Base-by-base conservation (phyloP, 23 tunicate species). In the Aplidium turbinatum region DNA sequence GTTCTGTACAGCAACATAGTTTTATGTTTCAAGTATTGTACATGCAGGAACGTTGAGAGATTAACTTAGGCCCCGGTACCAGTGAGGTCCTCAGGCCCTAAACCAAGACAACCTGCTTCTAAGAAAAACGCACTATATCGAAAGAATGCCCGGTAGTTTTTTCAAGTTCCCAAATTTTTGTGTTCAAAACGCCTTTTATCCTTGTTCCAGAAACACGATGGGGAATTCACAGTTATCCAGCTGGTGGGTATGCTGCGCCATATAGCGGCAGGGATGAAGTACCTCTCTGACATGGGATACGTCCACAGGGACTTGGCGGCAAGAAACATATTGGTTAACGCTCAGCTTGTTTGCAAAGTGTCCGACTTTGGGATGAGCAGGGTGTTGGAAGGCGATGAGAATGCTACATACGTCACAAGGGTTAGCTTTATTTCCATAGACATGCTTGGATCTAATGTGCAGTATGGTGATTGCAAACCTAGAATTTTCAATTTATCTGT, bases 241-340 rank as follows among this genome's bases (percentile, higher is more conserved):
- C 63, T 95, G 53, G 87, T 83, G 58, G 96, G 92, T 27, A 95
- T 95, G 81, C 64, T 95, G 5, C 84, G 99, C 4, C 80, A 95
- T 77, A 82, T 95, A 35, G 74, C 92, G 31, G 87, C 76, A 26
- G 99, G 99, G 5, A 95, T 95, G 99, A 82, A 93, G 50, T 95
- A 95, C 76, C 69, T 95, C 19, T 72, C 87, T 29, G 99, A 95
- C 32, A 91, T 89, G 92, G 99, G 99, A 33, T 95, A 84, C 79
- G 82, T 95, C 48, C 99, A 95, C 69, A 75, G 99, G 4, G 99
- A 95, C 57, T 72, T 95, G 47, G 90, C 96, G 20, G 96, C 96
- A 19, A 57, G 90, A 35, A 88, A 95, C 62, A 78, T 95, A 38
- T 62, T 90, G 46, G 92, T 85, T 46, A 80, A 88, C 63, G 80